phyloP scores from a whole-genome alignment of 2,113 vertebrate genomes.

The Mugil cephalus region DNA sequence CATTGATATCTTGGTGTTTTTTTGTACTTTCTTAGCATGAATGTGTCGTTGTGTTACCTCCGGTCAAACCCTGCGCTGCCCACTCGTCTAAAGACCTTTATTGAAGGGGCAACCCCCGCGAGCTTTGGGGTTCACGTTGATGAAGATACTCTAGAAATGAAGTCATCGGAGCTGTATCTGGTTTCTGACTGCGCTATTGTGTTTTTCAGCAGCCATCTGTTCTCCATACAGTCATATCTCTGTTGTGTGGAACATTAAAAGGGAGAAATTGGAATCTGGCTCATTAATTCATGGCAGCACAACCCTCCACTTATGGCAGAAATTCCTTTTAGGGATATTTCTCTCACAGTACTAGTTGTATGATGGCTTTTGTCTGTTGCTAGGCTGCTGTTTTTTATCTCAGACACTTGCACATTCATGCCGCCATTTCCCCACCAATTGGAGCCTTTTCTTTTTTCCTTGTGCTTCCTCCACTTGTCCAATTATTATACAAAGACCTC shows the following conservation, averaged over 20 bases:
- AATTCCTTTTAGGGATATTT: conserved; percentile 67
- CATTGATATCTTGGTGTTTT: conserved; percentile 43
- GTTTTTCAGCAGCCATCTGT: conserved; percentile 71
- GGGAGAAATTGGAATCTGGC: conserved; percentile 61
- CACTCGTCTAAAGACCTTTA: conserved; percentile 21
- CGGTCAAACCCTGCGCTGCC: conserved; percentile 36
- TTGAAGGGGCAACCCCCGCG: conserved; percentile 13
- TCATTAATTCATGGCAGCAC: conserved; percentile 71
- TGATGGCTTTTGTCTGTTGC: conserved; percentile 74
- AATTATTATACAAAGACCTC: conserved; percentile 65
- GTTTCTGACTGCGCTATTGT: conserved; percentile 78
- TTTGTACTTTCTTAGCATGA: conserved; percentile 40
- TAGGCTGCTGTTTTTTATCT: conserved; percentile 66
- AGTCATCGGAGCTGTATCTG: conserved; percentile 68
- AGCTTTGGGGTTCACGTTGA: conserved; percentile 45
- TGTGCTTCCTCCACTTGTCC: conserved; percentile 53
- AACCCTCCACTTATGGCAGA: conserved; percentile 62
- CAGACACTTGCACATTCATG: conserved; percentile 56
- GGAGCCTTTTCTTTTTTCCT: conserved; percentile 55
- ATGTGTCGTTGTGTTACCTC: conserved; percentile 47
- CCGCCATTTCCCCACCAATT: conserved; percentile 47
- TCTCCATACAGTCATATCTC: conserved; percentile 72
- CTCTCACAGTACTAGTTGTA: conserved; percentile 59
- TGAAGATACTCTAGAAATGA: conserved; percentile 71
- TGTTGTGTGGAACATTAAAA: conserved; percentile 69